phyloP scores from a whole-genome alignment of 1,140 invertebrate genomes.

The Potamilus streckersoni region DNA sequence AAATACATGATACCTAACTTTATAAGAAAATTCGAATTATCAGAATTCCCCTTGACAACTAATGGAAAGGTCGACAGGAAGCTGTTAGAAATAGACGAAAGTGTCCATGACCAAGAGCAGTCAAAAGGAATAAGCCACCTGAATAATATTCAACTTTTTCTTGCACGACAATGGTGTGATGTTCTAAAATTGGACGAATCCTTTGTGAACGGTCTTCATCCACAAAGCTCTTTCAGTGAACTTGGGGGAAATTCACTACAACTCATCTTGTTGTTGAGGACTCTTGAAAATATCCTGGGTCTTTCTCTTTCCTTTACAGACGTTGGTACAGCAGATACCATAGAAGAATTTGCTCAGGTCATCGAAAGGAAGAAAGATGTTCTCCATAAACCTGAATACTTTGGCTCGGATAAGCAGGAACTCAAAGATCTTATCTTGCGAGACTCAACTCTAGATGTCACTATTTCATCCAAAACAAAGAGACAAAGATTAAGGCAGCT shows the following conservation, averaged over 20 bases:
- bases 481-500: conserved; percentile 33
- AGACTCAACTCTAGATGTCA: conserved; percentile 30
- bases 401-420: conserved; percentile 12
- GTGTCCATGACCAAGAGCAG: conserved; percentile 32
- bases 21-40: conserved; percentile 40
- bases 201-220: conserved; percentile 31
- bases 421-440: conserved; percentile 31
- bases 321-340: conserved; percentile 43
- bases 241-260: conserved; percentile 48
- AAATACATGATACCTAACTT: conserved; percentile 49
- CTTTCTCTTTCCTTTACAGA: conserved; percentile 42
- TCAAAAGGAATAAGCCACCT: conserved; percentile 34
- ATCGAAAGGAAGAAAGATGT: conserved; percentile 37
- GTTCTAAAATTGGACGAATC: conserved; percentile 38
- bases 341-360: conserved; percentile 46
- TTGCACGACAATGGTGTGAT: conserved; percentile 40
- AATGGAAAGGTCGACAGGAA: conserved; percentile 51
- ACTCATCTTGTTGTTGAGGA: conserved; percentile 38
- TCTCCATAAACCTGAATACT: conserved; percentile 15
- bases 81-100: conserved; percentile 38
- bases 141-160: conserved; percentile 39
- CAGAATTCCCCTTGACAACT: conserved; percentile 41
- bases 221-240: conserved; percentile 43
- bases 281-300: conserved; percentile 36
- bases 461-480: conserved; percentile 12